phyloP scores from a whole-genome alignment of 2,888 invertebrate species.

The Coleophora flavipennella region DNA sequence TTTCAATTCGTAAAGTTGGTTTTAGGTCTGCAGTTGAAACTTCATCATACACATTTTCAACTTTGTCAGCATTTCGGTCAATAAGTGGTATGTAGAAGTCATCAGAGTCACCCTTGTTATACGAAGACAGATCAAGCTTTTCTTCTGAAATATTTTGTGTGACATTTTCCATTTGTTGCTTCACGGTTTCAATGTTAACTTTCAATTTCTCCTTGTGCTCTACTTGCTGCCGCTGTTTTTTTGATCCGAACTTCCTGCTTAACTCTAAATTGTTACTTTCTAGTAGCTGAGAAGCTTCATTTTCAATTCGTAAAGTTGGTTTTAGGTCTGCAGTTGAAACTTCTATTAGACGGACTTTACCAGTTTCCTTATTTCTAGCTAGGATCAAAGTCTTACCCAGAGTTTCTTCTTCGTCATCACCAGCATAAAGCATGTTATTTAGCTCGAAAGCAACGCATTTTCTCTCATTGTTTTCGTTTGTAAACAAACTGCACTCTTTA shows the following conservation, averaged over 20 bases:
- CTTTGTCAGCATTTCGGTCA: slow-evolving; percentile 51
- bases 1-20: slow-evolving; percentile 28
- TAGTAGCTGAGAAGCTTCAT: slow-evolving; percentile 20
- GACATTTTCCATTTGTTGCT: slow-evolving; percentile 70
- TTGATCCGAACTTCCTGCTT: slow-evolving; percentile 77
- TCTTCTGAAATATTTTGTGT: slow-evolving; percentile 46
- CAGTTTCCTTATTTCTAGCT: slow-evolving; percentile 39
- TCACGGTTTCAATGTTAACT: slow-evolving; percentile 70
- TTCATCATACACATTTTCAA: slow-evolving; percentile 59
- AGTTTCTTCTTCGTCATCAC: slow-evolving; percentile 37
- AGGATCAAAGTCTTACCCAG: slow-evolving; percentile 41
- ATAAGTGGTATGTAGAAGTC: slow-evolving; percentile 66
- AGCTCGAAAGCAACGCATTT: slow-evolving; percentile 33
- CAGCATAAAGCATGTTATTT: slow-evolving; percentile 38
- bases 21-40: slow-evolving; percentile 55
- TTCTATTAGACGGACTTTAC: slow-evolving; percentile 50
- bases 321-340: slow-evolving; percentile 36
- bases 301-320: slow-evolving; percentile 28
- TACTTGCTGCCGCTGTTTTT: slow-evolving; percentile 69
- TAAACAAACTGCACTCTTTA: slow-evolving; percentile 28
- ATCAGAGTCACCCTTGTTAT: slow-evolving; percentile 41
- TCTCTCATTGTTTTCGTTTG: slow-evolving; percentile 25
- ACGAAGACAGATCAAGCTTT: slow-evolving; percentile 41
- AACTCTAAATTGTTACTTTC: slow-evolving; percentile 52
- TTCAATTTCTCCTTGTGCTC: slow-evolving; percentile 75